Evolutionary conservation across 2,113 vertebrate species (phyloP), one percentile per base, ranked within the genome.

Genomic region (Muscicapa adusta): DNA sequence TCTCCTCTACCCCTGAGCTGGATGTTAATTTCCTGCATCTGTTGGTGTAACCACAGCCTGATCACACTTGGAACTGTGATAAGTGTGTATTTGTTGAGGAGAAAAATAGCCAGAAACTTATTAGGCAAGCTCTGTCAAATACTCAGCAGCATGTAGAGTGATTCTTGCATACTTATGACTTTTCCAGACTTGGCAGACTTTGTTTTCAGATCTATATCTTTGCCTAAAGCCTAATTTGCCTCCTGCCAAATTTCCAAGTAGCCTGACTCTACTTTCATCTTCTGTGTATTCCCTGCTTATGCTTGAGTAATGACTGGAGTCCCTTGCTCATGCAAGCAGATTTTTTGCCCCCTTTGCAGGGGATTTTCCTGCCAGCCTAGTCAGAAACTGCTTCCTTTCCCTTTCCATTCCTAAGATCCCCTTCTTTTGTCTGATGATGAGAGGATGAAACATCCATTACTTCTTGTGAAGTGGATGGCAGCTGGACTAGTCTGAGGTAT

Each of bases 21-120:
- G 33, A 60, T 50, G 29, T 87, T 92, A 24, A 91, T 95, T 96
- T 95, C 65, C 76, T 93, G 43, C 20, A 14, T 94, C 67, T 66
- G 86, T 92, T 71, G 48, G 10, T 47, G 20, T 36, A 60, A 8
- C 11, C 19, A 75, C 18, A 85, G 14, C 42, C 47, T 88, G 63
- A 68, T 67, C 57, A 68, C n/a, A 51, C 57, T 74, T 81, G 48
- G 53, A 86, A 26, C 61, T 89, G 20, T 87, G 87, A 67, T 81
- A 82, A 87, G 17, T 31, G 15, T 17, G 20, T 51, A 67, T 74
- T 94, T 89, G 53, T 58, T 56, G 53, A 81, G 17, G 9, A 28
- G 51, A 84, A 93, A 66, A 92, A 40, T 38, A 75, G 54, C 48
- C 48, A 85, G 42, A 92, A 87, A 43, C 19, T 48, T 75, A 87